Evolutionary conservation across 2,113 vertebrate genomes (phyloP).

Genomic region (Emydura subglobosa): DNA sequence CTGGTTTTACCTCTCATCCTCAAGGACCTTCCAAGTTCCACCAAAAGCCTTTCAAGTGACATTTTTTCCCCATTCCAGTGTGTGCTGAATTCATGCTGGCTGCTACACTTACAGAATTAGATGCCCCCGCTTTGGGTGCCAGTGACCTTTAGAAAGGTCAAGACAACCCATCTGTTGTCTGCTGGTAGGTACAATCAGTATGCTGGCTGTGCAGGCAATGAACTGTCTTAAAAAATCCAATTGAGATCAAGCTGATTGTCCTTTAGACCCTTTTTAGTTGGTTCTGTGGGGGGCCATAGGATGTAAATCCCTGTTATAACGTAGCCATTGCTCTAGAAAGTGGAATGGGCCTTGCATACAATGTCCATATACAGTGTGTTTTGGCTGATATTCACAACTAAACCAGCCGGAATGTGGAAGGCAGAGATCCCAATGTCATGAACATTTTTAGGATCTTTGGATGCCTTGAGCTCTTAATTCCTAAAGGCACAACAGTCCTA

Average conservation of each 20-base stretch:
- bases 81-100: not conserved
- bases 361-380: not conserved
- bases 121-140: not conserved
- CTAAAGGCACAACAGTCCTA: no score
- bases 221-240: not conserved
- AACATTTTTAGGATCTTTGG: no score
- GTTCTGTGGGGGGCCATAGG: not conserved
- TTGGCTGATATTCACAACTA: not conserved
- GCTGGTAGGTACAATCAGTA: not conserved
- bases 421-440: not conserved
- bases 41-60: not conserved
- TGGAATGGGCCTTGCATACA: not conserved
- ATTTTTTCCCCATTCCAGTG: slow-evolving; percentile 30
- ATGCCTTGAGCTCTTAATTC: no score
- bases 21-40: not conserved
- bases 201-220: not conserved
- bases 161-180: slow-evolving; percentile 12
- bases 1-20: not conserved
- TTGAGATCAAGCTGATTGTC: fast-evolving
- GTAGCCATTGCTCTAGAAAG: not conserved
- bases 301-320: not conserved
- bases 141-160: not conserved
- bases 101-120: not conserved
- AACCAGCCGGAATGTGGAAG: not conserved
- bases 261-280: slow-evolving; percentile 5